These are phyloP conservation scores for Aleadryas rufinucha DNA, from an alignment of 2,113 vertebrate species.

Conservation along the genomic window DNA sequence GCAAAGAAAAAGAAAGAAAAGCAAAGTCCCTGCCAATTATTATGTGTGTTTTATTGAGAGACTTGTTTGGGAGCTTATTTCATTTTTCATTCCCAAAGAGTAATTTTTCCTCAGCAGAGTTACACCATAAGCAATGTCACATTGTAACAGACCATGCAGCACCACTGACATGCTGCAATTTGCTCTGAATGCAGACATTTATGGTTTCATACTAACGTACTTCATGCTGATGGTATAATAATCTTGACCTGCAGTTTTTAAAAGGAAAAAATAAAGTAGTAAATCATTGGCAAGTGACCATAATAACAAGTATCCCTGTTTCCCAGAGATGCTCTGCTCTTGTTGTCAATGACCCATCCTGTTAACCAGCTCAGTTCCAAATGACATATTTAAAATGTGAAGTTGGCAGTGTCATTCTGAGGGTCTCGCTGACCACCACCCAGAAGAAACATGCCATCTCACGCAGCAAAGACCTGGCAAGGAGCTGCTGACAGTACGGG, in stretches of 20 bases:
- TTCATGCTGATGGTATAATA: neutral
- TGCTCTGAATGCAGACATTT: constrained; percentile 1
- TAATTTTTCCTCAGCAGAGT: neutral
- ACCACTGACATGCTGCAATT: neutral
- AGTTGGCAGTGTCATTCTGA: neutral
- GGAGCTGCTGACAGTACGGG: neutral
- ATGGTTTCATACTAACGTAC: neutral
- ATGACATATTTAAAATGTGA: neutral
- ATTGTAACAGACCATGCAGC: neutral
- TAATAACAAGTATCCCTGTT: neutral
- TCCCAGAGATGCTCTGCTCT: neutral
- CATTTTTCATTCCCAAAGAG: neutral
- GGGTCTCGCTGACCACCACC: neutral
- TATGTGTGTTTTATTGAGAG: neutral
- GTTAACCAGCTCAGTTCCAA: neutral
- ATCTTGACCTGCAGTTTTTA: neutral
- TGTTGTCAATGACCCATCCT: neutral
- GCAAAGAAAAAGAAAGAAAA: neutral
- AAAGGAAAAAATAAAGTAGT: neutral
- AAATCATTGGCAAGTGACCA: neutral
- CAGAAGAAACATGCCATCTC: neutral
- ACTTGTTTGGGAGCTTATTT: neutral
- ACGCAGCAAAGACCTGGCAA: fast-evolving
- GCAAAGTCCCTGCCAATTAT: neutral
- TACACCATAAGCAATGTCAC: neutral